Base-by-base conservation (phyloP, 1,140 invertebrate genomes). In the Drosophila triauraria region DNA sequence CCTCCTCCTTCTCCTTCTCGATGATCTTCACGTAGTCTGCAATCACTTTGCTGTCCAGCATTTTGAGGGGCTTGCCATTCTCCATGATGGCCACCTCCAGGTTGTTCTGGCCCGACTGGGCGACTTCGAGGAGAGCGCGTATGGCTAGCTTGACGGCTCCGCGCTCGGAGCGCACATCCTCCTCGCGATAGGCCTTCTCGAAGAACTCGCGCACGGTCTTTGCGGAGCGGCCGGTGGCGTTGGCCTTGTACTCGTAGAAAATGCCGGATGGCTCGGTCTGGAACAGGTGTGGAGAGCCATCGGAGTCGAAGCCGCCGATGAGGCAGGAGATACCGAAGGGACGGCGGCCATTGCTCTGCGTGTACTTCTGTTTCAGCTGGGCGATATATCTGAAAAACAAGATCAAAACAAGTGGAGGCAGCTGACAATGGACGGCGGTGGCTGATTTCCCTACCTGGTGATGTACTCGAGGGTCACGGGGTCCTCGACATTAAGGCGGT, bases 401-500 rank as follows among this genome's bases (percentile, higher is more conserved):
- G 15, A 23, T 47, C 0, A 5, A 53, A 51, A 25, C 3, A 1
- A 62, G 8, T 17, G 4, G 15, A 2, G 43, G 9, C 17, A 17
- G 8, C 23, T 3, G 20, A 2, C 0, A 25, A 63, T 13, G 6
- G 43, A 30, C n/a, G 12, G 1, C 35, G 12, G 10, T 30, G 1
- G 10, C 6, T n/a, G 8, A 5, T 7, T 15, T 12, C 0, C 42
- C 57, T 96, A 97, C 94, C 99, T 95, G 17, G 99, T 99, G 75
- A 99, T 99, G 91, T 99, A 99, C 93, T 99, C 99, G 77, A 99
- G 94, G 43, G 99, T 99, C 9, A 99, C 99, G n/a, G 99, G 98
- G 95, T 99, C 99, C 94, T 99, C 99, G 6, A 99, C 98, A 57
- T 98, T 99, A 54, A 99, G 93, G 93, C 98, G 99, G 93, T 99